A percentile compares a stretch with the other conserved stretches of the same genome.
Conservation (phyloP, 2,888 invertebrate genomes). For the Calliphora vomitoria region DNA sequence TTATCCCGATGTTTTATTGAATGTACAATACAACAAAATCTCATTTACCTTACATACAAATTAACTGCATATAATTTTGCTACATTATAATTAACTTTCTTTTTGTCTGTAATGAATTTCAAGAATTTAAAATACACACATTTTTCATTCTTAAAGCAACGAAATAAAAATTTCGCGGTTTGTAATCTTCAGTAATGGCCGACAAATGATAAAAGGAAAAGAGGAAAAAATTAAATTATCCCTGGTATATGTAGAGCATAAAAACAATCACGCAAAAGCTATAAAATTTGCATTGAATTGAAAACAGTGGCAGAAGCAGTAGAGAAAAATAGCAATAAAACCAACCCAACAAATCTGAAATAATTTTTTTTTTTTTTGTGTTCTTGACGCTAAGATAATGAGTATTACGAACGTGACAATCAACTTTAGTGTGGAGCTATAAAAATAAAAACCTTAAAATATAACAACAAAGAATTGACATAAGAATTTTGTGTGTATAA, state of each 20-base stretch:
- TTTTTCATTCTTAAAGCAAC: neutral
- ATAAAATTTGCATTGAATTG: constrained; percentile 26
- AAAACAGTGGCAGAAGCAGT: neutral
- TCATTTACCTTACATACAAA: neutral
- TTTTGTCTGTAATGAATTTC: neutral
- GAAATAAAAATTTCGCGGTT: neutral
- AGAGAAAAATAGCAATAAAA: neutral
- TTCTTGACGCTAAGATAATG: neutral
- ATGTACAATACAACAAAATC: too few relatives aligned
- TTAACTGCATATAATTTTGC: neutral
- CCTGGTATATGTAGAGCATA: neutral
- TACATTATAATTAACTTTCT: neutral
- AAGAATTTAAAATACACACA: neutral
- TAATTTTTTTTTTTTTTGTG: neutral
- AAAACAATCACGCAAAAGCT: constrained; percentile 18
- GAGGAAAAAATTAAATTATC: neutral
- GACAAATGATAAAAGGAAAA: neutral
- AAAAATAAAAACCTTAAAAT: neutral
- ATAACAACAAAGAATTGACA: neutral
- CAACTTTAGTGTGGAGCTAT: neutral
- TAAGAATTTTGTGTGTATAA: neutral
- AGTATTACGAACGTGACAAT: constrained; percentile 18
- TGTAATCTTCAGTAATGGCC: neutral
- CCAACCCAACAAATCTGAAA: constrained; percentile 15
- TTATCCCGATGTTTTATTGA: too few relatives aligned